Conservation (phyloP, 2,888 invertebrate genomes). For the Cremastobaeus sp. region DNA sequence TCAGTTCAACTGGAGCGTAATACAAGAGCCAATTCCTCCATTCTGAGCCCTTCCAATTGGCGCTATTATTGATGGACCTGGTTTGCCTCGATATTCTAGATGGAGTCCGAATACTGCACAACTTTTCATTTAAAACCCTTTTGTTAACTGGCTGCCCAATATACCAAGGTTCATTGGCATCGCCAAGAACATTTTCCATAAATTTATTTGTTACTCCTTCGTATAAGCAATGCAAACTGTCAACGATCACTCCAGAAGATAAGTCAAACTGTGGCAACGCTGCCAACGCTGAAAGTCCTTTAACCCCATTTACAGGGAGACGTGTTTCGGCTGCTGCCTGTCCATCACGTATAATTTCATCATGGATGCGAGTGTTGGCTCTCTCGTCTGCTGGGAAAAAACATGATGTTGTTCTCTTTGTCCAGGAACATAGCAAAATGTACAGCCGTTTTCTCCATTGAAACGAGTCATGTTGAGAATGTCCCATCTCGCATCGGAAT, state of each 20-base stretch:
- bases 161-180: conserved; percentile 4
- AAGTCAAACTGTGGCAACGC: conserved; percentile 28
- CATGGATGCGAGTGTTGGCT: background rate
- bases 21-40: conserved; percentile 27
- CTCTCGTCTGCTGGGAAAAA: background rate
- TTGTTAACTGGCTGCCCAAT: background rate
- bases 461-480: conserved; percentile 37
- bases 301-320: conserved; percentile 23
- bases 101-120: background rate
- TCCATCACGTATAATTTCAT: background rate
- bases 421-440: conserved; percentile 41
- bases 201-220: conserved; percentile 19
- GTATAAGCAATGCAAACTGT: conserved; percentile 13
- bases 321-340: background rate
- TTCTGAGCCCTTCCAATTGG: conserved; percentile 30
- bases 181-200: background rate
- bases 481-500: conserved; percentile 33
- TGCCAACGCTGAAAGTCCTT: conserved; percentile 20
- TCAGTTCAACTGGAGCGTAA: conserved; percentile 11
- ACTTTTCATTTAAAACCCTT: background rate
- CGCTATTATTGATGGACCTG: conserved; percentile 2
- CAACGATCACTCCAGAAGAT: conserved; percentile 18
- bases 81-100: conserved; percentile 16
- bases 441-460: conserved; percentile 46
- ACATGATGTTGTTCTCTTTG: conserved; percentile 1